Conservation (phyloP, 2,797 vertebrate genomes). For the Hydrophis major region DNA sequence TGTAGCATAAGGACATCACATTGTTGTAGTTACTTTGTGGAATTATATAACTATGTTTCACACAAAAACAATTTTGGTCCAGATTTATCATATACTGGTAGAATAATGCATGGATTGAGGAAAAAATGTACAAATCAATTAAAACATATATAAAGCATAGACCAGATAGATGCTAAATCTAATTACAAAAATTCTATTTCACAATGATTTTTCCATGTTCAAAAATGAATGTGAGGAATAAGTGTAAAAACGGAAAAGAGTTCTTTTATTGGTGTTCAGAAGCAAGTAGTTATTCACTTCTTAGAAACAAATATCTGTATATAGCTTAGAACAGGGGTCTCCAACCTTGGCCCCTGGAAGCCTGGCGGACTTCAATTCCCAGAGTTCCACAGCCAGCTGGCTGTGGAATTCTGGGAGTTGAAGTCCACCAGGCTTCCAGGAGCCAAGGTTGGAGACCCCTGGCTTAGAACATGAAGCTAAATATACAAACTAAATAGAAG, state of each 20-base stretch:
- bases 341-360: too few relatives aligned
- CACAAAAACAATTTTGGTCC: background rate
- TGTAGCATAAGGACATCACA: background rate
- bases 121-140: background rate
- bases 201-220: background rate
- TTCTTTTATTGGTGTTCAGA: background rate
- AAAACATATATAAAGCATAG: background rate
- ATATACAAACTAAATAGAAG: background rate
- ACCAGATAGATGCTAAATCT: background rate
- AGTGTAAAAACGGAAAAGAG: background rate
- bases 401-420: too few relatives aligned
- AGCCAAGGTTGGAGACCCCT: too few relatives aligned
- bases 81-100: background rate
- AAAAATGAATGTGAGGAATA: background rate
- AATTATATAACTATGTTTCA: background rate
- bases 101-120: background rate
- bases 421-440: too few relatives aligned
- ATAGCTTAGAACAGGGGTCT: background rate
- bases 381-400: too few relatives aligned
- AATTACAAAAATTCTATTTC: background rate
- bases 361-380: too few relatives aligned
- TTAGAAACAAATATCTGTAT: background rate
- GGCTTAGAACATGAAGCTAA: background rate
- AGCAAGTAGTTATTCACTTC: background rate
- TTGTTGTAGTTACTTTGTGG: background rate